Base-by-base conservation (phyloP, 2,113 vertebrate species). In the Brachyhypopomus gauderio region DNA sequence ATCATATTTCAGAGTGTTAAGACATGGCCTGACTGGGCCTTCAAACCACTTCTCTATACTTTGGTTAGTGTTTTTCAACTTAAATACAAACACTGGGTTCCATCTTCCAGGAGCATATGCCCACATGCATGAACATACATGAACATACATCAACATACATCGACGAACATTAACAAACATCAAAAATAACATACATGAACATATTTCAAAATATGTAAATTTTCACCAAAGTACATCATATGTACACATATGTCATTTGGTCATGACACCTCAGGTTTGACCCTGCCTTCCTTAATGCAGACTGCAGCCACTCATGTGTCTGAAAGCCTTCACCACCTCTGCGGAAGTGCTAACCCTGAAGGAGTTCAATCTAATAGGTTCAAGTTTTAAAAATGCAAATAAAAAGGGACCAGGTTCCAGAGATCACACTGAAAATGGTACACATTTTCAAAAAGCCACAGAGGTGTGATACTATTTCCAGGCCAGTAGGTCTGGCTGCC, bases 291-390 rank as follows among this genome's bases (percentile, higher is more conserved):
- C 80, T 82, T 72, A 83, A 85, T 80, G 79, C 38, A 23, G 79
- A 85, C 87, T 83, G 19, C 92, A 92, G 91, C 91, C 91, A 88
- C 92, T 92, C 91, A 92, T 82, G 78, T 87, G 84, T 75, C 81
- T 83, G 59, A 36, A 48, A 58, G 55, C 4, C 5, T 23, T 30
- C 72, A 72, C 48, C 66, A 41, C 25, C 56, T 72, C 76, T 36
- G 12, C 25, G 59, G 71, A 77, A 79, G 72, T 79, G 8, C 73
- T 71, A 16, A 25, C 8, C 38, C 48, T 67, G 62, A 4, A 48
- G 45, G 45, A 11, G 3, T 11, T 48, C 4, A 48, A 1, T 48
- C 12, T n/a, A n/a, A 48, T 38, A 38, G 7, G 38, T 38, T 38
- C 7, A 38, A 38, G 1, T 5, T 5, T 48, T 11, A 48, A 48